These are phyloP conservation scores for Trinectes maculatus DNA, from an alignment of 2,113 vertebrate species.

Conservation along the genomic window DNA sequence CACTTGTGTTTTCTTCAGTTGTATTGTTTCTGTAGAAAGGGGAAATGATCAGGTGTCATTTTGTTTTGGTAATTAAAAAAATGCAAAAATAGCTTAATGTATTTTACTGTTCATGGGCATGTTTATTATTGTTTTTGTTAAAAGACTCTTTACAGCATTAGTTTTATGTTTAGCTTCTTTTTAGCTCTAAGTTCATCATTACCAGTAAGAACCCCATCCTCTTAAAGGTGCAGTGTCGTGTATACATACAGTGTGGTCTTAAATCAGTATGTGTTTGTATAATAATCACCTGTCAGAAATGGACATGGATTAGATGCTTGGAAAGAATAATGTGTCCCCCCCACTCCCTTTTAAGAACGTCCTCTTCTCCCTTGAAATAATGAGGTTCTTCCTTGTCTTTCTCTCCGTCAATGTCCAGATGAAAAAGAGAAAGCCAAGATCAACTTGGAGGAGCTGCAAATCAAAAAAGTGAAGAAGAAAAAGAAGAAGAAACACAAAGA, in stretches of 20 bases:
- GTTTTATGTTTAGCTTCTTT: no score
- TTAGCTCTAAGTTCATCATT: no score
- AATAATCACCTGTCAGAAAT: constrained; percentile 3
- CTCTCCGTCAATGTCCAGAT: constrained; percentile 76
- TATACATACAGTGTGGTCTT: no score
- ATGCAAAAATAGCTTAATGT: not conserved
- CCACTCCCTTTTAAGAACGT: constrained; percentile 4
- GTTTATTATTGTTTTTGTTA: no score
- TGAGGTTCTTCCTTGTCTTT: not conserved
- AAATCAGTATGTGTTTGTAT: not conserved
- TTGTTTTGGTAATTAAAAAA: not conserved
- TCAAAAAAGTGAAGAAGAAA: constrained; percentile 99
- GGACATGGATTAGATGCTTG: not conserved
- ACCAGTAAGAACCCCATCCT: no score
- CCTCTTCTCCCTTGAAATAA: not conserved
- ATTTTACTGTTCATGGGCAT: not conserved
- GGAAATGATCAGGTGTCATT: not conserved
- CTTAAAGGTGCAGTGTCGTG: no score
- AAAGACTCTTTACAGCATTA: no score
- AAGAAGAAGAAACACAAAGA: constrained; percentile 99
- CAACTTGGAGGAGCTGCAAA: constrained; percentile 90
- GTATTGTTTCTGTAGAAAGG: constrained; percentile 2
- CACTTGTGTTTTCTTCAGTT: constrained; percentile 17
- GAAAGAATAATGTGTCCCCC: not conserved
- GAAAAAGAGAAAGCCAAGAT: constrained; percentile 90